Percentiles rank a stretch among this genome's conserved stretches.
Conservation (phyloP, 2,113 vertebrate genomes). For the Lophura nycthemera region DNA sequence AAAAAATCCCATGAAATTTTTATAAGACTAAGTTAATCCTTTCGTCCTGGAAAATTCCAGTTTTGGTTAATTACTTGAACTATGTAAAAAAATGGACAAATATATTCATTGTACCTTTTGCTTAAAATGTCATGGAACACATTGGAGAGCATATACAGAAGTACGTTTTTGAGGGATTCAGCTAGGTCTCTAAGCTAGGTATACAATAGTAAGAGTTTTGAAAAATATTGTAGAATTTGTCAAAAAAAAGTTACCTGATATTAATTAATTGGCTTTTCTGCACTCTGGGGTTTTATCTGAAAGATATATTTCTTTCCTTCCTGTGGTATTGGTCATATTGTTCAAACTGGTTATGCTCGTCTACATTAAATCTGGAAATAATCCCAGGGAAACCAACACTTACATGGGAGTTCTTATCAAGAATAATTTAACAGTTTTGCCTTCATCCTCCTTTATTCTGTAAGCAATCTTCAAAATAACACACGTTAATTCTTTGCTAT, state of each 20-base stretch:
- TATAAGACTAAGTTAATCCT: background rate
- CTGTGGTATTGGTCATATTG: background rate
- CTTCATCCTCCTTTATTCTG: background rate
- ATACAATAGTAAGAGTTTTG: background rate
- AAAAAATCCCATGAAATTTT: background rate
- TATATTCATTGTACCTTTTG: background rate
- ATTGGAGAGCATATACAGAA: background rate
- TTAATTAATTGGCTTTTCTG: background rate
- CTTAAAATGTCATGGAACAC: background rate
- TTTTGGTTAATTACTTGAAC: conserved; percentile 19
- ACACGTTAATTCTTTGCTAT: background rate
- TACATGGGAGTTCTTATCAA: background rate
- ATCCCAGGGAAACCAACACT: background rate
- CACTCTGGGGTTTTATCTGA: background rate
- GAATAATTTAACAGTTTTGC: background rate
- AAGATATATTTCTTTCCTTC: background rate
- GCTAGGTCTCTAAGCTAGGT: background rate
- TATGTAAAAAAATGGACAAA: background rate
- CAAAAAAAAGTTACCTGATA: background rate
- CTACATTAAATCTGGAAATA: background rate
- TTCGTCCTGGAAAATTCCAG: background rate
- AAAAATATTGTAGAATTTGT: background rate
- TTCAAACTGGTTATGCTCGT: background rate
- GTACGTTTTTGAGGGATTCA: background rate
- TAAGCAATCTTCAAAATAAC: background rate